Base-by-base conservation (phyloP, 2,797 vertebrate genomes). In the Heterohyrax brucei region DNA sequence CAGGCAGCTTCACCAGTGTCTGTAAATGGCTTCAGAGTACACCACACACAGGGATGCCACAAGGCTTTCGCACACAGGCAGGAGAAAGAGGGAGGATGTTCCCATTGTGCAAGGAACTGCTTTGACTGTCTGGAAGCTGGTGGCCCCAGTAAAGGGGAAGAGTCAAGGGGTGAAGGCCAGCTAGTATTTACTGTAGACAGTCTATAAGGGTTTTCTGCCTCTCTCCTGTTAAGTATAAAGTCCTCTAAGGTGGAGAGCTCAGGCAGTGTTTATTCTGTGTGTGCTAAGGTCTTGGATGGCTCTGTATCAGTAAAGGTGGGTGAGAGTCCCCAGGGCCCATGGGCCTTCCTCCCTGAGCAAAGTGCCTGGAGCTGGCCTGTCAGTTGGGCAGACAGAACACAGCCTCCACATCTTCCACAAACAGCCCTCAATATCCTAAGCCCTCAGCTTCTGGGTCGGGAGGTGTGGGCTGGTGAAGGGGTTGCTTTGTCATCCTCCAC, bases 21-120 rank as follows among this genome's bases (percentile, higher is more conserved):
- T 62, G 0, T 2, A 4, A 85, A 33, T 26, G 8, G 39, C 14
- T 33, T 84, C 22, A 6, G 24, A 1, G 30, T 53, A 26, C 8
- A 9, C 26, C 26, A 6, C 13, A 66, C 30, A 66, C 5, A 7
- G 3, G 5, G 12, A 44, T 5, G 1, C 64, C 44, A 0, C 1
- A 50, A 46, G 53, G 21, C 75, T 66, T 73, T n/a, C 16, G 7
- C 8, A 56, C 13, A 2, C 33, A 44, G 21, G 10, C 7, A 62
- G 48, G 33, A 78, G 78, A 39, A 16, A 50, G 50, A 75, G 26
- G 12, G 64, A 70, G n/a, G 5, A 87, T 28, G 72, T 53, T 81
- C 16, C 0, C 33, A 7, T 22, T 61, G 53, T n/a, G 10, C 3
- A 10, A 1, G 16, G 28, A 90, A 77, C 44, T 21, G 21, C 64